Base-by-base conservation (phyloP, 92 coral and sea anemone species). In the Porites cylindrica region DNA sequence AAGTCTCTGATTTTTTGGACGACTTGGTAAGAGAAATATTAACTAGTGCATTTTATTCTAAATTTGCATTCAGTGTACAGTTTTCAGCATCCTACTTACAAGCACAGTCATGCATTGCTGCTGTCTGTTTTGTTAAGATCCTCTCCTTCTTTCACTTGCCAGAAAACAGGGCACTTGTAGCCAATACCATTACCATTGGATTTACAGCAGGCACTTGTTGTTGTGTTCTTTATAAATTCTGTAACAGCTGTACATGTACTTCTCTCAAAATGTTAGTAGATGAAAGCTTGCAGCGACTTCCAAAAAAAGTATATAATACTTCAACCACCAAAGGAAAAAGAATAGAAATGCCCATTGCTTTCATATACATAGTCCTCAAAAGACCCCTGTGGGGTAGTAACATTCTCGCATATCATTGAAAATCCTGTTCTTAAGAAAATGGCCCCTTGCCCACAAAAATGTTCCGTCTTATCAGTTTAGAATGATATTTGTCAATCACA, bases 401-500 rank as follows among this genome's bases (percentile, higher is more conserved):
- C 32, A 29, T 29, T 16, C 21, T 17, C 10, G 66, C 11, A 19
- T 65, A 65, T 65, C 70, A 65, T 65, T 65, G 70, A 9, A 65
- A 65, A 32, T 65, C 70, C 70, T 65, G 70, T 65, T 65, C 70
- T 65, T 16, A 65, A 65, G 70, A 65, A 65, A 65, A 65, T 65
- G 70, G 70, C 70, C 1, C 70, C 70, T 65, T 65, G 70, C 70
- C 70, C 70, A 65, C 70, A 65, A 65, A 65, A 65, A 65, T 65
- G 12, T 65, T 65, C 70, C 70, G 1, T 65, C 70, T 65, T 24
- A 65, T 65, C 70, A 65, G 70, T 16, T 65, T 16, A 65, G 70
- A 65, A 65, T 65, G 70, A 65, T 65, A 65, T n/a, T 65, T 16
- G 12, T 16, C 16, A 65, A 65, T 65, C 70, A 65, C 7, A 65